Evolutionary conservation across 1,140 invertebrate species (phyloP).

Genomic region (Pseudomyrmex dendroicus): DNA sequence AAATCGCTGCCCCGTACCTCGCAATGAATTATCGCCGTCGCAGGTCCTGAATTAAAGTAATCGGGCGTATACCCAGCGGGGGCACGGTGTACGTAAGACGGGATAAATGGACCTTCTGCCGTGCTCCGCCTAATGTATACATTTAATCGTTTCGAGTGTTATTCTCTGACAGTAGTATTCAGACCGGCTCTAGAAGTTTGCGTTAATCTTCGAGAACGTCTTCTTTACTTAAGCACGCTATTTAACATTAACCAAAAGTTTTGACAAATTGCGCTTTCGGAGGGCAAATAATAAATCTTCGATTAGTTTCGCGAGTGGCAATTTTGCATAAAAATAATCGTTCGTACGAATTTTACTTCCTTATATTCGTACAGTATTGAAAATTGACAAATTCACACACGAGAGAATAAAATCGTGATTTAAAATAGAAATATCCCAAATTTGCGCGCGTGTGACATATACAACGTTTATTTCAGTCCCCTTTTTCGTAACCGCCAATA

Average conservation of each 20-base stretch:
- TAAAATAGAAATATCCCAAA: too few relatives aligned
- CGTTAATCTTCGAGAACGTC: conserved; percentile 42
- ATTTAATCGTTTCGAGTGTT: conserved; percentile 47
- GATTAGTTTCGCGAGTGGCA: neutral
- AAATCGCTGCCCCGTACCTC: conserved; percentile 62
- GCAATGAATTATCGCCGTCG: conserved; percentile 74
- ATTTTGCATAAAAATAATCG: neutral
- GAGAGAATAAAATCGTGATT: too few relatives aligned
- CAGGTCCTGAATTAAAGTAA: conserved; percentile 74
- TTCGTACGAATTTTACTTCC: neutral
- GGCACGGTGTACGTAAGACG: conserved; percentile 12
- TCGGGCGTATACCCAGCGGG: conserved; percentile 61
- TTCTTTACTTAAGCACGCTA: conserved; percentile 30
- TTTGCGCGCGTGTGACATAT: neutral
- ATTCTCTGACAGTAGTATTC: conserved; percentile 16
- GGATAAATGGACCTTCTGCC: conserved; percentile 52
- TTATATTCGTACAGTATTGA: neutral
- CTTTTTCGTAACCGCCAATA: too few relatives aligned
- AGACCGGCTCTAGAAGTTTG: neutral
- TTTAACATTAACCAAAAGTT: conserved; percentile 19
- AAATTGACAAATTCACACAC: too few relatives aligned
- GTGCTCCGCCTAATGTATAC: conserved; percentile 13
- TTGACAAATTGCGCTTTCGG: conserved; percentile 5
- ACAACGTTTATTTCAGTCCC: conserved; percentile 14
- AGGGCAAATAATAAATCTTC: conserved; percentile 20